Evolutionary conservation across 1,140 invertebrate species (phyloP).

Genomic region (Bicyclus anynana): DNA sequence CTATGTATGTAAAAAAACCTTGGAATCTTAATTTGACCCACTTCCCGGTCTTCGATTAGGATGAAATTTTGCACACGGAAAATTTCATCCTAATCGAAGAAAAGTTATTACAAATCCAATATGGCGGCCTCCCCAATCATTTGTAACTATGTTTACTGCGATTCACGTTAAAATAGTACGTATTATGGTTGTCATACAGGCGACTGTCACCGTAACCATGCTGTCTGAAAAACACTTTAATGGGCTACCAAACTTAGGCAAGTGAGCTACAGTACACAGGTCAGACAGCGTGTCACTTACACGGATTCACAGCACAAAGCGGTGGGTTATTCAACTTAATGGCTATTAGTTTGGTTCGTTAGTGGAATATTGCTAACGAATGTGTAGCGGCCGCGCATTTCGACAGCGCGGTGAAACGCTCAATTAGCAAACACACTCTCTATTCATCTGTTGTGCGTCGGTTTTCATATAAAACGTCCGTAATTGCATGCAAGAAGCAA

Average conservation of each 20-base stretch:
- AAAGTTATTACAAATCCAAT: too few relatives aligned
- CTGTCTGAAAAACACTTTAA: too few relatives aligned
- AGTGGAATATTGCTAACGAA: conserved; percentile 68
- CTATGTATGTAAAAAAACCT: too few relatives aligned
- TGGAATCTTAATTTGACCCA: too few relatives aligned
- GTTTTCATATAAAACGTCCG: conserved; percentile 49
- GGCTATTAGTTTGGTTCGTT: conserved; percentile 57
- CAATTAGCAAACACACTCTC: conserved; percentile 25
- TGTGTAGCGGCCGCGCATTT: conserved; percentile 58
- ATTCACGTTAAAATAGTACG: too few relatives aligned
- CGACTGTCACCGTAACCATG: too few relatives aligned
- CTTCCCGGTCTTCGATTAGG: too few relatives aligned
- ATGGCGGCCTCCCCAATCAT: too few relatives aligned
- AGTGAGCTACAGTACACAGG: background rate
- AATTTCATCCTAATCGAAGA: too few relatives aligned
- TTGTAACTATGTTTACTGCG: too few relatives aligned
- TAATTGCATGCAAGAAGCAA: conserved; percentile 43
- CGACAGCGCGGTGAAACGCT: conserved; percentile 50
- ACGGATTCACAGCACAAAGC: conserved; percentile 43
- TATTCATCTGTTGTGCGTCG: conserved; percentile 42
- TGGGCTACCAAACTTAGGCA: background rate
- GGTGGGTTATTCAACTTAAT: conserved; percentile 70
- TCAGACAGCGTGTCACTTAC: conserved; percentile 40
- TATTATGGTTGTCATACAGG: too few relatives aligned
- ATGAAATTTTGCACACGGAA: too few relatives aligned